Evolutionary conservation across 2,113 vertebrate genomes (phyloP).

Genomic region (Clupea harengus): DNA sequence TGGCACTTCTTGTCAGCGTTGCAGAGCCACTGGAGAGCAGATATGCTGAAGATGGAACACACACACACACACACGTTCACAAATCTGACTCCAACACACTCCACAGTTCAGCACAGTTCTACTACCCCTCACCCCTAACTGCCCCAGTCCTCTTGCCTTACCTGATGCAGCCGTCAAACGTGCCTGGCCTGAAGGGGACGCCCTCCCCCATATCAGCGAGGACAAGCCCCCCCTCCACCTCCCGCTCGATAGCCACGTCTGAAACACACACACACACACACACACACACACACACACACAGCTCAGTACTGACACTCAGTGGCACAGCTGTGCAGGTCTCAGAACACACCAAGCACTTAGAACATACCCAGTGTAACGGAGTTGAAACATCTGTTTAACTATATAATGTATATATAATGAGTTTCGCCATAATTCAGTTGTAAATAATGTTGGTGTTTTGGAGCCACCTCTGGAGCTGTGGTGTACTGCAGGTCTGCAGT

Average conservation of each 20-base stretch:
- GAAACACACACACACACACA: neutral
- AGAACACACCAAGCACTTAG: too few species aligned
- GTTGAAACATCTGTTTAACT: too few species aligned
- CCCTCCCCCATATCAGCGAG: slow-evolving; percentile 89
- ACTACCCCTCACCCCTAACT: too few species aligned
- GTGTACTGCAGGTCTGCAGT: too few species aligned
- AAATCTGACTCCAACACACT: too few species aligned
- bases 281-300: neutral
- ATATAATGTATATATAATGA: too few species aligned
- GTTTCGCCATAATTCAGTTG: too few species aligned
- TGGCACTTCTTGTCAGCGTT: slow-evolving; percentile 91
- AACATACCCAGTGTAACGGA: too few species aligned
- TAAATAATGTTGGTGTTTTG: too few species aligned
- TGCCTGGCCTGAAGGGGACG: slow-evolving; percentile 85
- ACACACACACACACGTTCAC: neutral
- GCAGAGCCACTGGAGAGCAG: slow-evolving; percentile 96
- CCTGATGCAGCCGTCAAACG: slow-evolving; percentile 95
- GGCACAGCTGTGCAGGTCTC: too few species aligned
- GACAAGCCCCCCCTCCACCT: slow-evolving; percentile 88
- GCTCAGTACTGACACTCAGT: neutral
- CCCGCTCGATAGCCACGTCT: slow-evolving; percentile 90
- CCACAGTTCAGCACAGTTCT: too few species aligned
- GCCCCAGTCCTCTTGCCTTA: slow-evolving; percentile 58
- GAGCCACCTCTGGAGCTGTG: too few species aligned
- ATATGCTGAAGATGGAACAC: slow-evolving; percentile 76